Conservation (phyloP, 2,888 invertebrate species). For the Spialia ferax region DNA sequence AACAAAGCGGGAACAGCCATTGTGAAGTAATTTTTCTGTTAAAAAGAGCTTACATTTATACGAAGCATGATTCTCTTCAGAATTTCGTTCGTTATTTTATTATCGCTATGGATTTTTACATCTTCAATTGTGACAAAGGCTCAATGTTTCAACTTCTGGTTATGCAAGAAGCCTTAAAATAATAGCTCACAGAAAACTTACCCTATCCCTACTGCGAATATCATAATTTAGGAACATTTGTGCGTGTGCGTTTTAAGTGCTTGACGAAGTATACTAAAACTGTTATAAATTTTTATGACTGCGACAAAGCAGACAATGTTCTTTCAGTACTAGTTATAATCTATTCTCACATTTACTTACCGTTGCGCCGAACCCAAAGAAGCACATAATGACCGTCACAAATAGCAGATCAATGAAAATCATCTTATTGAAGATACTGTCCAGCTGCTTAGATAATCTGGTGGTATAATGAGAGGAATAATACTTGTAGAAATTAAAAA, state of each 20-base stretch:
- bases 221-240: too few relatives aligned
- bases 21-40: slow-evolving; percentile 16
- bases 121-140: background rate
- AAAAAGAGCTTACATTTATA: slow-evolving; percentile 1
- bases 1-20: slow-evolving; percentile 17
- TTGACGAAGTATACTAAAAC: too few relatives aligned
- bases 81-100: background rate
- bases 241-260: too few relatives aligned
- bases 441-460: slow-evolving; percentile 57
- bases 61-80: background rate
- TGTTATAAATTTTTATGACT: too few relatives aligned
- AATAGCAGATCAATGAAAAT: slow-evolving; percentile 62
- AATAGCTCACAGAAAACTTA: too few relatives aligned
- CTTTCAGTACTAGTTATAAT: background rate
- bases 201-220: too few relatives aligned
- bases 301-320: too few relatives aligned
- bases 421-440: slow-evolving; percentile 60
- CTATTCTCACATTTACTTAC: slow-evolving; percentile 57
- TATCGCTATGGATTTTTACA: background rate
- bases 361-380: slow-evolving; percentile 62
- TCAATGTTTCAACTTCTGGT: background rate
- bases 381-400: slow-evolving; percentile 59
- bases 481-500: background rate
- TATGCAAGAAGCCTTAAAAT: too few relatives aligned
- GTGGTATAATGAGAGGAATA: background rate